Conservation (phyloP, 1,140 invertebrate genomes). For the silkworm (Bombyx mori) region ASM3026992v2 NC_085127.1:9562501-9563000, state of each 20-base stretch:
- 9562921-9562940: constrained; percentile 65
- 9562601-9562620: no score
- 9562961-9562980: constrained; percentile 66
- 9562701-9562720: constrained; percentile 90
- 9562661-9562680: constrained; percentile 8
- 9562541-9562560: no score
- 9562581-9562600: no score
- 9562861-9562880: constrained; percentile 88
- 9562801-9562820: constrained; percentile 97
- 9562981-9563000: constrained; percentile 51
- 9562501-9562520: background rate
- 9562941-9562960: constrained; percentile 62
- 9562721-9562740: constrained; percentile 99
- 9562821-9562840: constrained; percentile 99
- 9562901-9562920: constrained; percentile 56
- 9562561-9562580: no score
- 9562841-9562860: constrained; percentile 99
- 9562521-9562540: no score
- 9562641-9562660: no score
- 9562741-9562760: constrained; percentile 97
- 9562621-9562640: no score
- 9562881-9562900: constrained; percentile 64
- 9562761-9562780: constrained; percentile 98
- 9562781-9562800: constrained; percentile 98
- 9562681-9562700: constrained; percentile 49